A percentile compares a stretch with the other conserved stretches of the same genome.
Conservation (phyloP, 2,888 invertebrate species). For the Minunthozetes semirufus region DNA sequence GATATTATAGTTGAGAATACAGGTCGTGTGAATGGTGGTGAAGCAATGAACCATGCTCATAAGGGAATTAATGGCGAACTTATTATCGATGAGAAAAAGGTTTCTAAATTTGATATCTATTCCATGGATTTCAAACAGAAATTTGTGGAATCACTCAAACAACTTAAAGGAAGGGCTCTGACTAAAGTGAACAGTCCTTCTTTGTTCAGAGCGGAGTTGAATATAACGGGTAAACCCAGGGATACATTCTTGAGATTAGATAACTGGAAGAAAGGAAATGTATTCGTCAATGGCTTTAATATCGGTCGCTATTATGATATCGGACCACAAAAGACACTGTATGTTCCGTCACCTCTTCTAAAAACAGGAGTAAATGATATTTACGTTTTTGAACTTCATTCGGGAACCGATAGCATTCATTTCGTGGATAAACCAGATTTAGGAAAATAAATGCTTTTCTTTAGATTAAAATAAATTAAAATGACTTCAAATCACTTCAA, state of each 20-base stretch:
- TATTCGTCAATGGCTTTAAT: conserved; percentile 76
- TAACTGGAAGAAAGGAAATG: conserved; percentile 79
- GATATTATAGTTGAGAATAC: neutral
- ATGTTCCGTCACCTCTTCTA: conserved; percentile 69
- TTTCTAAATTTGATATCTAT: neutral
- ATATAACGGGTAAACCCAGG: conserved; percentile 47
- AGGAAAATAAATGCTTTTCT: neutral
- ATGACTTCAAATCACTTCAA: too few relatives aligned
- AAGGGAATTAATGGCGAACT: neutral
- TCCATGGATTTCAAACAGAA: neutral
- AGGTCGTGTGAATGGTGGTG: neutral
- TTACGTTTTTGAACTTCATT: conserved; percentile 39
- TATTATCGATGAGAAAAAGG: neutral
- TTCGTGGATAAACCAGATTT: conserved; percentile 32
- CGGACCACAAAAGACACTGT: conserved; percentile 76
- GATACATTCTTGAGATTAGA: conserved; percentile 72
- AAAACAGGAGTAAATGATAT: conserved; percentile 56
- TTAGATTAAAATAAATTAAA: too few relatives aligned
- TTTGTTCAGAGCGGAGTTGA: conserved; percentile 30
- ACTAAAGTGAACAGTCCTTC: neutral
- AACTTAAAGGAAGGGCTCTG: neutral
- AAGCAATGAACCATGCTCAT: neutral
- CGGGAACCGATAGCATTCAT: conserved; percentile 9
- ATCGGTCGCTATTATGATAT: conserved; percentile 73
- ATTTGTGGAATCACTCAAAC: neutral